These are phyloP conservation scores for Typhlichthys eigenmanni DNA, from an alignment of 2,797 vertebrate genomes.

Conservation along the genomic window DNA sequence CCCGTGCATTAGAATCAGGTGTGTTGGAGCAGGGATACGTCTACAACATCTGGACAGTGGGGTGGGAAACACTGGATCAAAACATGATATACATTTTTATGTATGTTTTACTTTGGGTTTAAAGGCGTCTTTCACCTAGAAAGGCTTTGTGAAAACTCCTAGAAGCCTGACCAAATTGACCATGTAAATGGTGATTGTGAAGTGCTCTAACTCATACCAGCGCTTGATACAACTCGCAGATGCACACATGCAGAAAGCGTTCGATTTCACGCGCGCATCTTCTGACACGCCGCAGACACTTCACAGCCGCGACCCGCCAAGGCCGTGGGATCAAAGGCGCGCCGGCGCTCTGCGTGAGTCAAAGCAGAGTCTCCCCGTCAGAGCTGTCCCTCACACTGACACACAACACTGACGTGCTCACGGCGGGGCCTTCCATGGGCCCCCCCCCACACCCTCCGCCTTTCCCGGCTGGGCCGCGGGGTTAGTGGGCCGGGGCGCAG, in stretches of 20 bases:
- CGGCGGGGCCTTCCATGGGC: constrained; percentile 58
- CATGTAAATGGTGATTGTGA: no score
- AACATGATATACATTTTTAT: no score
- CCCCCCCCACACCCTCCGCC: constrained; percentile 59
- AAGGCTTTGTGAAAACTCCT: no score
- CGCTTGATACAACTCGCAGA: neutral
- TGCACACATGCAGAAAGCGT: constrained; percentile 15
- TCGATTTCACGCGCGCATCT: constrained; percentile 42
- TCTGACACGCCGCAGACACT: constrained; percentile 33
- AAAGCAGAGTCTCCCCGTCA: constrained; percentile 62
- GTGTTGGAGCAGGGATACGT: no score
- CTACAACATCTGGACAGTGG: no score
- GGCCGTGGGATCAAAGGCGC: constrained; percentile 55
- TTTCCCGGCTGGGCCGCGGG: constrained; percentile 54
- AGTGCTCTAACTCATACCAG: no score
- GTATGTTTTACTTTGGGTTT: no score
- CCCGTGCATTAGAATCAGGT: no score
- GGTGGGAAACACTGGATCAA: no score
- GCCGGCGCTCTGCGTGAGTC: constrained; percentile 46
- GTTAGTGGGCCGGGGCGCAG: constrained; percentile 67
- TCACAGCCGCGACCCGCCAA: constrained; percentile 45
- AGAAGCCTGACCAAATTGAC: no score
- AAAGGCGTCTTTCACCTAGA: no score
- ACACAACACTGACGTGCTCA: constrained; percentile 51
- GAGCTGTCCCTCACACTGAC: constrained; percentile 52